Conservation (phyloP, 1,140 invertebrate genomes). For the Rhagoletis pomonella region DNA sequence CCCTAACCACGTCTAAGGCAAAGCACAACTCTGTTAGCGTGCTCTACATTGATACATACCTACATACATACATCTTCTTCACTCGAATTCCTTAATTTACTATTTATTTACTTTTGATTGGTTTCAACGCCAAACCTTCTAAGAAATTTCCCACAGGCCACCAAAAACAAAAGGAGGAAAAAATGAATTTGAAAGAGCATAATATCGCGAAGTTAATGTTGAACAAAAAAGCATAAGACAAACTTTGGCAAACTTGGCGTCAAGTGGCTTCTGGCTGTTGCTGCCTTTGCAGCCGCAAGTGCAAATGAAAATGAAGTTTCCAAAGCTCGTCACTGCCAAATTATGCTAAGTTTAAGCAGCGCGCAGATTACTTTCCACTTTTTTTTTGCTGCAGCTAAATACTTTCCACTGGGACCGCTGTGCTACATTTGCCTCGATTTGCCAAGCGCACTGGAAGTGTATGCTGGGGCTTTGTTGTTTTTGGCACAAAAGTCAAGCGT, state of each 20-base stretch:
- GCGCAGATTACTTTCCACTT: not conserved
- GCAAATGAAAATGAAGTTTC: constrained; percentile 40
- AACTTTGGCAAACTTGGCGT: constrained; percentile 24
- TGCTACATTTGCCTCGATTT: not conserved
- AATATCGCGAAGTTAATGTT: not conserved
- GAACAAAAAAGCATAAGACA: not conserved
- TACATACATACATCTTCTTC: not conserved
- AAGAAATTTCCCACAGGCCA: not conserved
- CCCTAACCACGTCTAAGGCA: too few species aligned
- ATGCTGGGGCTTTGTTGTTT: constrained; percentile 3
- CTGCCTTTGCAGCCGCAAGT: not conserved
- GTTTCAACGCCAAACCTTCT: not conserved
- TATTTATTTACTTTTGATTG: constrained; percentile 36
- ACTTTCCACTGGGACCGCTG: not conserved
- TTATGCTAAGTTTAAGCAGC: not conserved
- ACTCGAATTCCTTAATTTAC: constrained; percentile 1
- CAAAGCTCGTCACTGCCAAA: not conserved
- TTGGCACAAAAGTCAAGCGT: not conserved
- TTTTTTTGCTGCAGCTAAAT: not conserved
- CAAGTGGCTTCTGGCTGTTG: constrained; percentile 32
- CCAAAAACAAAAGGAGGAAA: not conserved
- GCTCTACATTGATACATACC: too few species aligned
- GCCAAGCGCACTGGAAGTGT: not conserved
- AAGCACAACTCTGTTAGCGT: too few species aligned
- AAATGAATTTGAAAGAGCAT: not conserved